phyloP scores from a whole-genome alignment of 2,113 vertebrate genomes.

The Ondatra zibethicus region DNA sequence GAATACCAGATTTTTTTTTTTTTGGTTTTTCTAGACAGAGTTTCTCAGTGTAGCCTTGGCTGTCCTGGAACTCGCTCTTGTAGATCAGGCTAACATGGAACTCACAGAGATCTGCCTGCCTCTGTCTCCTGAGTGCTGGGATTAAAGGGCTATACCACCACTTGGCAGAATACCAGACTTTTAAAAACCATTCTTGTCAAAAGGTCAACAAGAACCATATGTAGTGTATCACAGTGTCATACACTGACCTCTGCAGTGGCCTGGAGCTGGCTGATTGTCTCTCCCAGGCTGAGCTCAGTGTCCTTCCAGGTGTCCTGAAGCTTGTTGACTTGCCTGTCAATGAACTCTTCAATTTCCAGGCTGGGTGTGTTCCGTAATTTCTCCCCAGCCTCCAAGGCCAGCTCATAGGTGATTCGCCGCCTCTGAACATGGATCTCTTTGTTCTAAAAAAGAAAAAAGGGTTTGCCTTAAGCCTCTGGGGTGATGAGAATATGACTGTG shows the following conservation, averaged over 20 bases:
- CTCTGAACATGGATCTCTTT: slow-evolving; percentile 90
- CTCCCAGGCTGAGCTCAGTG: slow-evolving; percentile 85
- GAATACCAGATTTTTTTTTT: neutral
- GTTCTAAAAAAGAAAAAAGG: slow-evolving; percentile 83
- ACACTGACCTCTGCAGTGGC: slow-evolving; percentile 85
- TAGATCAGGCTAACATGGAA: too few relatives aligned
- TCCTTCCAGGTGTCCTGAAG: slow-evolving; percentile 91
- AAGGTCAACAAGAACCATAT: neutral
- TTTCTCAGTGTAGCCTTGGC: too few relatives aligned
- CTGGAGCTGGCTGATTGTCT: slow-evolving; percentile 82
- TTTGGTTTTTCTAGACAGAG: too few relatives aligned
- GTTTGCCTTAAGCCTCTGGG: neutral
- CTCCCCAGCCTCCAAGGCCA: slow-evolving; percentile 88
- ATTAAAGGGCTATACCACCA: too few relatives aligned
- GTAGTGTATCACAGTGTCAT: rapidly evolving
- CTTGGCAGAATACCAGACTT: neutral
- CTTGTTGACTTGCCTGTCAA: slow-evolving; percentile 87
- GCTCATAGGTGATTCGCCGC: slow-evolving; percentile 86
- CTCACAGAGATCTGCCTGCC: too few relatives aligned
- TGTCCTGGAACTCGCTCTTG: too few relatives aligned
- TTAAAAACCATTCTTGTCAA: neutral
- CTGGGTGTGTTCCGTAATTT: slow-evolving; percentile 87
- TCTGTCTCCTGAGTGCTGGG: too few relatives aligned
- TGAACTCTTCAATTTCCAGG: slow-evolving; percentile 79
- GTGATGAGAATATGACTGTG: neutral